phyloP scores from a whole-genome alignment of 2,888 invertebrate genomes.

The Cerceris ruficornis region DNA sequence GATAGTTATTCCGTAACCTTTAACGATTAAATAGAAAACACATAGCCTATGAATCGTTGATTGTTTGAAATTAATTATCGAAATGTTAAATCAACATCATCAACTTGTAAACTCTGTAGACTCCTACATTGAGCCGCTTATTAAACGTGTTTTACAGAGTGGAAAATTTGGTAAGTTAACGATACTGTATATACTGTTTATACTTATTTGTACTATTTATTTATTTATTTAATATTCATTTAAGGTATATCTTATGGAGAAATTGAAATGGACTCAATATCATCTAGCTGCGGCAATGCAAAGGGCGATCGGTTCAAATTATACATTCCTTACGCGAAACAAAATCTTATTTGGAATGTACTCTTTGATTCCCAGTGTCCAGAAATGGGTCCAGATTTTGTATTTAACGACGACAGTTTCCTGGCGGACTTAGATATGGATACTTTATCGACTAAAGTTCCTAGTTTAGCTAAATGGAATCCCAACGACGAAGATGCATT shows the following conservation, averaged over 20 bases:
- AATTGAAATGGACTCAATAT: slow-evolving; percentile 56
- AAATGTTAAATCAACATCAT: slow-evolving; percentile 62
- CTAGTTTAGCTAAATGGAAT: slow-evolving; percentile 87
- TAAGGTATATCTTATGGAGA: slow-evolving; percentile 61
- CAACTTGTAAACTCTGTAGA: slow-evolving; percentile 47
- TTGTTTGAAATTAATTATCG: slow-evolving; percentile 15
- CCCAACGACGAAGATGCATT: slow-evolving; percentile 84
- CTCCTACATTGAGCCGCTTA: slow-evolving; percentile 59
- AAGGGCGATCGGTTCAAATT: slow-evolving; percentile 84
- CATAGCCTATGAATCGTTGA: neutral
- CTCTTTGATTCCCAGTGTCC: slow-evolving; percentile 86
- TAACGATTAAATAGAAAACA: neutral
- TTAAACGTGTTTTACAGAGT: slow-evolving; percentile 54
- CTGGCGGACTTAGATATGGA: slow-evolving; percentile 84
- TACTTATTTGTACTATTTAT: neutral
- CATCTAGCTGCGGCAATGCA: slow-evolving; percentile 73
- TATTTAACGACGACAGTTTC: slow-evolving; percentile 88
- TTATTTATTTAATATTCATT: slow-evolving; percentile 10
- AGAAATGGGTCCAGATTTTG: slow-evolving; percentile 89
- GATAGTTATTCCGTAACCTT: too few species aligned
- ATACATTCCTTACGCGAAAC: slow-evolving; percentile 88
- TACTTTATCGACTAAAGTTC: slow-evolving; percentile 83
- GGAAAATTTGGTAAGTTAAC: slow-evolving; percentile 58
- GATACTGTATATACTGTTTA: neutral
- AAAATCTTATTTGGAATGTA: slow-evolving; percentile 87